phyloP scores from a whole-genome alignment of 2,888 invertebrate genomes.

The Lochmaea capreae region DNA sequence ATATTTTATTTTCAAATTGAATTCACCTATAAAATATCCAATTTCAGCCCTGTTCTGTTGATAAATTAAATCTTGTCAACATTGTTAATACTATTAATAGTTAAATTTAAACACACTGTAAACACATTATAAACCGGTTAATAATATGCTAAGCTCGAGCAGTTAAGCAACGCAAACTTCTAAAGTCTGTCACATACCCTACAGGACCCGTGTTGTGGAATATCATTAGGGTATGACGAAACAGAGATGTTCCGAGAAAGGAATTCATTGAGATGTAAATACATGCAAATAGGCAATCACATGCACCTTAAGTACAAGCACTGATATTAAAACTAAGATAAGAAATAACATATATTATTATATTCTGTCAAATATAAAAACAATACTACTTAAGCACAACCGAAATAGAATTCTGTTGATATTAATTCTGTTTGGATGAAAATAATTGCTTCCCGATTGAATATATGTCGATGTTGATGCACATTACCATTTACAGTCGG shows the following conservation, averaged over 20 bases:
- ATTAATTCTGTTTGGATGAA: too few relatives aligned
- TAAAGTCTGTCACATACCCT: neutral
- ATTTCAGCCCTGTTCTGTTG: neutral
- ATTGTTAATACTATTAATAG: neutral
- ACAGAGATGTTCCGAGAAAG: neutral
- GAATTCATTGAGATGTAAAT: neutral
- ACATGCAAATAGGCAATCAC: neutral
- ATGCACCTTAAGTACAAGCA: neutral
- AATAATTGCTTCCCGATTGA: too few relatives aligned
- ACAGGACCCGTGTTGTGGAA: neutral
- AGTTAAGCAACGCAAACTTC: neutral
- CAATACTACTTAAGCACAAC: too few relatives aligned
- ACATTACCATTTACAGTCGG: too few relatives aligned
- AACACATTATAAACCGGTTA: neutral
- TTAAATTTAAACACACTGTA: neutral
- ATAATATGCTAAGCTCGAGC: neutral
- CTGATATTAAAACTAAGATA: neutral
- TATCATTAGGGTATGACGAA: neutral
- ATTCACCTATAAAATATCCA: too few relatives aligned
- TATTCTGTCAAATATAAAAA: too few relatives aligned
- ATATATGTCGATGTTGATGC: too few relatives aligned
- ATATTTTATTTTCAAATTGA: too few relatives aligned
- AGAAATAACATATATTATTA: neutral
- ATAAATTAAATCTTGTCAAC: neutral
- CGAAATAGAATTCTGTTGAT: too few relatives aligned